These are phyloP conservation scores for Dilophus febrilis DNA, from an alignment of 2,888 invertebrate genomes.

Conservation along the genomic window DNA sequence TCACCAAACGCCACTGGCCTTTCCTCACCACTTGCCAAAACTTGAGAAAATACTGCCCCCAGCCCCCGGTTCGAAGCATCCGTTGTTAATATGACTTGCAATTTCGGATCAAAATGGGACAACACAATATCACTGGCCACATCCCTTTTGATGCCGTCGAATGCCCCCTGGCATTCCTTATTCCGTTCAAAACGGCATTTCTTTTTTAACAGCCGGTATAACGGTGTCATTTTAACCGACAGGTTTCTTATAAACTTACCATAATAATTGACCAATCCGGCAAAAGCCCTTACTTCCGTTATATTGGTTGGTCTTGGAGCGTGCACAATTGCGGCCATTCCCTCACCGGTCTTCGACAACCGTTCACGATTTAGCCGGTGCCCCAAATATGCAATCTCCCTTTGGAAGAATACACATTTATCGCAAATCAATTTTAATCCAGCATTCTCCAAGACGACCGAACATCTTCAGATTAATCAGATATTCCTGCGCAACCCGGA, in stretches of 20 bases:
- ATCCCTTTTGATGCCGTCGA: too few relatives aligned
- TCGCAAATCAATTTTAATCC: conserved; percentile 13
- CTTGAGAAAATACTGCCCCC: too few relatives aligned
- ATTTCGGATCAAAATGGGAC: too few relatives aligned
- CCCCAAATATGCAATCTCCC: conserved; percentile 6
- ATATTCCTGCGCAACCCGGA: conserved; percentile 13
- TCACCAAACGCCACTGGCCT: too few relatives aligned
- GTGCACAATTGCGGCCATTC: conserved; percentile 12
- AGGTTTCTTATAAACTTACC: conserved; percentile 18
- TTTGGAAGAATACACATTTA: conserved; percentile 14
- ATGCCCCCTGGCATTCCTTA: background rate
- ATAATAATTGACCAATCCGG: conserved; percentile 22
- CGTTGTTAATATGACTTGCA: too few relatives aligned
- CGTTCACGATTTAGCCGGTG: conserved; percentile 13
- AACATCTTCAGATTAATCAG: conserved; percentile 13
- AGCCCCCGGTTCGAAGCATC: too few relatives aligned
- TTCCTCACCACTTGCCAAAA: too few relatives aligned
- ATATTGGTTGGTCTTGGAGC: conserved; percentile 13
- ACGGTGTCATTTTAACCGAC: conserved; percentile 10
- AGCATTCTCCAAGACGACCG: conserved; percentile 10
- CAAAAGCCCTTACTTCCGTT: conserved; percentile 14
- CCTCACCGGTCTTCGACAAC: conserved; percentile 12
- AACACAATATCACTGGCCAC: too few relatives aligned
- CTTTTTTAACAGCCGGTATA: conserved; percentile 15
- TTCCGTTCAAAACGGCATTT: conserved; percentile 1